Conservation (phyloP, 1,140 invertebrate genomes). For the Vanessa tameamea region DNA sequence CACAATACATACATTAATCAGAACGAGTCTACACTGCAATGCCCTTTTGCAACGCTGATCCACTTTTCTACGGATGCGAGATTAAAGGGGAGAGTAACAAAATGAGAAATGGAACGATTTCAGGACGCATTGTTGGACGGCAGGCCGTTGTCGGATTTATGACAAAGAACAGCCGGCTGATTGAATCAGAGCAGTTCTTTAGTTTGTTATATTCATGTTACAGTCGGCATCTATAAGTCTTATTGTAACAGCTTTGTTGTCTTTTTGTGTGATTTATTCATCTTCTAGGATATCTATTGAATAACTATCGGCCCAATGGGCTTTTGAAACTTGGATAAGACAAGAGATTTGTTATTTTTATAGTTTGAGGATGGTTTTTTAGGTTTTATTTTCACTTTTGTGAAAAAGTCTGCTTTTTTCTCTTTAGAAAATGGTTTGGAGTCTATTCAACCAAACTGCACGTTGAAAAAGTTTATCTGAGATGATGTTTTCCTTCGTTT, state of each 20-base stretch:
- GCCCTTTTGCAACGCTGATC: constrained; percentile 77
- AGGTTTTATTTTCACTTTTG: too few species aligned
- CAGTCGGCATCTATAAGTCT: constrained; percentile 60
- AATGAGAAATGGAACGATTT: constrained; percentile 81
- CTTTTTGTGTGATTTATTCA: constrained; percentile 60
- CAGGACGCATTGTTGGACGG: constrained; percentile 77
- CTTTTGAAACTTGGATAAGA: not conserved
- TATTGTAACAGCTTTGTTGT: constrained; percentile 67
- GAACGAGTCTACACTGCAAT: constrained; percentile 71
- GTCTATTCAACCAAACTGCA: too few species aligned
- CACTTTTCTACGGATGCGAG: constrained; percentile 80
- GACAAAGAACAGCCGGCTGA: constrained; percentile 79
- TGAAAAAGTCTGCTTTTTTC: too few species aligned
- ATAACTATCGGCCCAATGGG: not conserved
- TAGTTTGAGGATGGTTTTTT: too few species aligned
- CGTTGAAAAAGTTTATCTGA: too few species aligned
- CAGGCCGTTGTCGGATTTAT: constrained; percentile 78
- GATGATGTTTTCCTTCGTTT: too few species aligned
- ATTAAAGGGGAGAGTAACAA: constrained; percentile 80
- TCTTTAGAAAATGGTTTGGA: too few species aligned
- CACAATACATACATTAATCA: constrained; percentile 77
- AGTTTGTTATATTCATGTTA: constrained; percentile 79
- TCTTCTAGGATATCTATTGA: constrained; percentile 37
- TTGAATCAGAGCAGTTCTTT: constrained; percentile 78
- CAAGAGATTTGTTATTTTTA: not conserved